Percentiles rank a stretch among this genome's conserved stretches.
Evolutionary conservation across 2,888 invertebrate species (phyloP).

Genomic region (Anodontia alba): DNA sequence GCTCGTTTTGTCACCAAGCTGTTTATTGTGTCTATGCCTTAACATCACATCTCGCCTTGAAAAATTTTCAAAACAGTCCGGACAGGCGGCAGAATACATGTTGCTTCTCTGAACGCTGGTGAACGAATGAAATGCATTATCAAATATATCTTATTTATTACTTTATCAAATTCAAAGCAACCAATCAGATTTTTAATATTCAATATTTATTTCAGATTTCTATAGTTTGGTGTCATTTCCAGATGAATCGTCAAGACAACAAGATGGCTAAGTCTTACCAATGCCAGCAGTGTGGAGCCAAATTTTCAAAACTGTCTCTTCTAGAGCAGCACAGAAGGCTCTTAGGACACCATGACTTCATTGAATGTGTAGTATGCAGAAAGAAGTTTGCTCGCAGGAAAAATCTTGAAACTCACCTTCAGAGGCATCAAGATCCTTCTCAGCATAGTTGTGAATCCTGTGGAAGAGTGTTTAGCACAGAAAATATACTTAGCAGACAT

Average conservation of each 20-base stretch:
- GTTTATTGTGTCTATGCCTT: slow-evolving; percentile 17
- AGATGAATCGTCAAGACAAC: too few species aligned
- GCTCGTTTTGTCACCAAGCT: background rate
- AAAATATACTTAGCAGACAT: background rate
- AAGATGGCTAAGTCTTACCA: too few species aligned
- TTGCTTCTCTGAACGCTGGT: background rate
- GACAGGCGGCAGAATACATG: background rate
- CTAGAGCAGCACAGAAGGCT: too few species aligned
- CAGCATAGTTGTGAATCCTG: background rate
- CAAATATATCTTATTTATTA: background rate
- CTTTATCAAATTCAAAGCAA: background rate
- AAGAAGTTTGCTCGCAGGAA: background rate
- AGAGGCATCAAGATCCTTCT: background rate
- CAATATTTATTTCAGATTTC: too few species aligned
- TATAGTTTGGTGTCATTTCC: too few species aligned
- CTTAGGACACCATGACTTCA: too few species aligned
- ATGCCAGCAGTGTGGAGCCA: slow-evolving; percentile 27
- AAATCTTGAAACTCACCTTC: background rate
- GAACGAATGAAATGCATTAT: background rate
- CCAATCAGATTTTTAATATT: too few species aligned
- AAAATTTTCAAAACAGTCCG: background rate
- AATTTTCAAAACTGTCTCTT: background rate
- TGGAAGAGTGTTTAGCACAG: background rate
- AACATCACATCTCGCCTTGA: slow-evolving; percentile 19
- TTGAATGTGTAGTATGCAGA: too few species aligned